These are phyloP conservation scores for Paramisgurnus dabryanus DNA, from an alignment of 2,113 vertebrate genomes.

Conservation along the genomic window DNA sequence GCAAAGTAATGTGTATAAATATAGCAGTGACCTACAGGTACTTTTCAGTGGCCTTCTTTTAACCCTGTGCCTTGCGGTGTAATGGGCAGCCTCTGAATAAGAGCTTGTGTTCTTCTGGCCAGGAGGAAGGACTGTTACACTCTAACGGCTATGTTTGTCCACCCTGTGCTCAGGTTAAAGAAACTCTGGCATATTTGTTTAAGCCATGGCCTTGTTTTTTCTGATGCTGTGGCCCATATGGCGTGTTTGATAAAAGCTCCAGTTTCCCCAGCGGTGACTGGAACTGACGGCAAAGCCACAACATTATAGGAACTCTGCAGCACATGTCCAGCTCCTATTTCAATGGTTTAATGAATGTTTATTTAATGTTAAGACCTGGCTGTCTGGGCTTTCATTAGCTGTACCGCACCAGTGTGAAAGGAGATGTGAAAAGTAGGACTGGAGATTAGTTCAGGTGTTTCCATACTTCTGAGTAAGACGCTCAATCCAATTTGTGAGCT, in stretches of 20 bases:
- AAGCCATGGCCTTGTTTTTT: slow-evolving; percentile 48
- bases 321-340: slow-evolving; percentile 39
- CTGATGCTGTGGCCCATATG: slow-evolving; percentile 42
- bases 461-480: neutral
- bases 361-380: slow-evolving; percentile 36
- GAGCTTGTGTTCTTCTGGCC: slow-evolving; percentile 49
- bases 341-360: slow-evolving; percentile 42
- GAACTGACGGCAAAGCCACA: slow-evolving; percentile 36
- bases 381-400: slow-evolving; percentile 19
- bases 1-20: slow-evolving; percentile 69
- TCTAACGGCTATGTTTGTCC: slow-evolving; percentile 47
- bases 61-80: slow-evolving; percentile 45
- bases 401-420: slow-evolving; percentile 18
- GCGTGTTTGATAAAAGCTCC: slow-evolving; percentile 51
- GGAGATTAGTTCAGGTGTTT: slow-evolving; percentile 26
- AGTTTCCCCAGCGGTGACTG: slow-evolving; percentile 22
- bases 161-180: slow-evolving; percentile 48
- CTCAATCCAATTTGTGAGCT: neutral
- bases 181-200: slow-evolving; percentile 51
- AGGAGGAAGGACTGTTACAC: slow-evolving; percentile 29
- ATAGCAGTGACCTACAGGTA: slow-evolving; percentile 66
- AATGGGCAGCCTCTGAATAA: slow-evolving; percentile 54
- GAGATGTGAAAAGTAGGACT: slow-evolving; percentile 23
- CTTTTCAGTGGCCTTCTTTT: slow-evolving; percentile 61
- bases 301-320: slow-evolving; percentile 40